These are phyloP conservation scores for Melanostoma scalare DNA, from an alignment of 2,888 invertebrate species.

Conservation along the genomic window DNA sequence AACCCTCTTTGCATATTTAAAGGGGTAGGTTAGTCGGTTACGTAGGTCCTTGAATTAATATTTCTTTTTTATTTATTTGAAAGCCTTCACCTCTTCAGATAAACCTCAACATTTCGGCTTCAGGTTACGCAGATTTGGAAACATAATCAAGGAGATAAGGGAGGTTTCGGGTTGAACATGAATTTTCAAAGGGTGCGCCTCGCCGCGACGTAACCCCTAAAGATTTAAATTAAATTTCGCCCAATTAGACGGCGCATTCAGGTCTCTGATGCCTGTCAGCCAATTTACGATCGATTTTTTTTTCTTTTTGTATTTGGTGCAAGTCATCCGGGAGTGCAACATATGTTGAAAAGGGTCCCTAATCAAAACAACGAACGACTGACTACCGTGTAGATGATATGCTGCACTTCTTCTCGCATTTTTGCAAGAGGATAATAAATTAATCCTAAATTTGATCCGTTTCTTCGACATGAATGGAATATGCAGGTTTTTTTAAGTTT, in stretches of 20 bases:
- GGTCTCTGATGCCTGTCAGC: slow-evolving; percentile 60
- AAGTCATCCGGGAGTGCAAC: slow-evolving; percentile 62
- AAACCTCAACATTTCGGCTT: slow-evolving; percentile 66
- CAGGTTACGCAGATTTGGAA: slow-evolving; percentile 57
- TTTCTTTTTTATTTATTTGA: slow-evolving; percentile 36
- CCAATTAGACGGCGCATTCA: slow-evolving; percentile 67
- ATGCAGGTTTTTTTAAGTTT: slow-evolving; percentile 49
- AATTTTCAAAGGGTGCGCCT: slow-evolving; percentile 58
- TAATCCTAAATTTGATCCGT: slow-evolving; percentile 67
- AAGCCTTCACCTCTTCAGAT: slow-evolving; percentile 66
- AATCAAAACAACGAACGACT: slow-evolving; percentile 68
- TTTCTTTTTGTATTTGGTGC: slow-evolving; percentile 22
- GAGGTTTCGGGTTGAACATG: slow-evolving; percentile 43
- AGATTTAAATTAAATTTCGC: slow-evolving; percentile 66
- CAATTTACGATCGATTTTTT: slow-evolving; percentile 65
- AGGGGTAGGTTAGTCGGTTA: slow-evolving; percentile 4
- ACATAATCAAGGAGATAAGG: slow-evolving; percentile 56
- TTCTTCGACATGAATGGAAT: slow-evolving; percentile 37
- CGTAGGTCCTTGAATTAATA: slow-evolving; percentile 44
- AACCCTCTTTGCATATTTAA: slow-evolving; percentile 61
- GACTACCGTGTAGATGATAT: slow-evolving; percentile 41
- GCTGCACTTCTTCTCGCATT: slow-evolving; percentile 15
- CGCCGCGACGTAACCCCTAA: slow-evolving; percentile 6
- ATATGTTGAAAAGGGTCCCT: slow-evolving; percentile 68
- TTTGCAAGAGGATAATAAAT: slow-evolving; percentile 68